Evolutionary conservation across 2,113 vertebrate genomes (phyloP), one percentile per base, ranked within the genome.

Genomic region (Chaetodon auriga): DNA sequence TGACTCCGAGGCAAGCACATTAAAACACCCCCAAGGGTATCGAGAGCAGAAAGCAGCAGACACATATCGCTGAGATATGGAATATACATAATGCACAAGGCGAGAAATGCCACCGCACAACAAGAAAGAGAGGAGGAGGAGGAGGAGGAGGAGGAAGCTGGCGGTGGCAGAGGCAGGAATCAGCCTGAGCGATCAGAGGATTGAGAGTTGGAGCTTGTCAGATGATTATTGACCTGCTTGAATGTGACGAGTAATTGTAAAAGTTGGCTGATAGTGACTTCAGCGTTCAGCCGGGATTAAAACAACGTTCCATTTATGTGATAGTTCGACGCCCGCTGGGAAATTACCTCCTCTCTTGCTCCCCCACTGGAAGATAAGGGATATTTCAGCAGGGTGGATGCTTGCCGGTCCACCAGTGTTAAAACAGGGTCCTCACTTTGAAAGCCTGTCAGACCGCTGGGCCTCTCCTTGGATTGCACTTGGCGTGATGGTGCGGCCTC

Each of bases 291-390:
- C 38, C 38, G 38, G 45, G 43, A 60, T 54, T 45, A 21, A 63
- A 30, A 0, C n/a, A 0, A 25, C 9, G 38, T 35, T 78, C 57
- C 78, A 71, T 82, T 87, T 79, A 82, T 76, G 85, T 9, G 19
- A 83, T 58, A 10, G 83, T 62, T 79, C 45, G 1, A 45, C n/a
- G 54, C 70, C 87, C 30, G 0, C 78, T 83, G 89, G 90, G 86
- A 92, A 90, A 92, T 88, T 41, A 84, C 68, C 78, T 84, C 82
- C 68, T 76, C 76, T 72, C 21, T 75, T 63, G 55, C 75, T 66
- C 68, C 68, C 25, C 80, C 74, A 58, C 63, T 70, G 74, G 38
- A 86, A 76, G 86, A 90, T 71, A 83, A 84, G 74, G 81, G 68
- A 87, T 68, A 51, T 71, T 75, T 75, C n/a, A 72, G 82, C 48